Conservation (phyloP, 2,113 vertebrate genomes). For the Murina feae region DNA sequence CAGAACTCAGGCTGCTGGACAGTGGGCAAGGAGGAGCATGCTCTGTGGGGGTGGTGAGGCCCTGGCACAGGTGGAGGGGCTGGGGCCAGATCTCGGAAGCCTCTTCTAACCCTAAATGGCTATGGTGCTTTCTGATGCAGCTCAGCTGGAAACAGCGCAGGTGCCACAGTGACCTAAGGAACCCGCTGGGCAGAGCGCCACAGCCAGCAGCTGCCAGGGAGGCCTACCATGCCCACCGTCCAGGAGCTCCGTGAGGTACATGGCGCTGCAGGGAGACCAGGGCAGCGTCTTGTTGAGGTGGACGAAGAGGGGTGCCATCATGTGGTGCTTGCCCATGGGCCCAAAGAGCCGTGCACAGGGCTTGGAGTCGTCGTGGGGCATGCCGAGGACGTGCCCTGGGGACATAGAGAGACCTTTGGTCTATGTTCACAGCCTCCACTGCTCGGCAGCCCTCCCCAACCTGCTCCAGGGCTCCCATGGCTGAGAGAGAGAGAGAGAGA, state of each 20-base stretch:
- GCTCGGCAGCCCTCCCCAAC: background rate
- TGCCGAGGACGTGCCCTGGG: conserved; percentile 95
- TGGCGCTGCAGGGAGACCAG: conserved; percentile 96
- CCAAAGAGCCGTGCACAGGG: conserved; percentile 90
- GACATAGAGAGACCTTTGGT: background rate
- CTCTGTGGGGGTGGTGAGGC: background rate
- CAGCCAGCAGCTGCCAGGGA: background rate
- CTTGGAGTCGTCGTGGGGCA: conserved; percentile 96
- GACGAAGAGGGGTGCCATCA: conserved; percentile 93
- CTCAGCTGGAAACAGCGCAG: background rate
- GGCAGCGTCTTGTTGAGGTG: conserved; percentile 90
- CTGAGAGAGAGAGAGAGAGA: background rate
- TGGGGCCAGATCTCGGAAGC: background rate
- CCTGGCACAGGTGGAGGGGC: accelerated
- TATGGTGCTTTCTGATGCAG: background rate
- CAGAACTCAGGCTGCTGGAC: background rate
- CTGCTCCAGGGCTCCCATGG: background rate
- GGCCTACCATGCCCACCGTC: conserved; percentile 91
- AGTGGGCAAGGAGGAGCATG: background rate
- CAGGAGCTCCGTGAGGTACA: conserved; percentile 95
- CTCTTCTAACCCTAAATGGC: background rate
- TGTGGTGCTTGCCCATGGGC: conserved; percentile 85
- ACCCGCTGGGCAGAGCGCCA: background rate
- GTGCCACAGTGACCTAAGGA: background rate
- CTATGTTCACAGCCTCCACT: accelerated